Base-by-base conservation (phyloP, 2,797 vertebrate genomes). In the Coreius guichenoti region DNA sequence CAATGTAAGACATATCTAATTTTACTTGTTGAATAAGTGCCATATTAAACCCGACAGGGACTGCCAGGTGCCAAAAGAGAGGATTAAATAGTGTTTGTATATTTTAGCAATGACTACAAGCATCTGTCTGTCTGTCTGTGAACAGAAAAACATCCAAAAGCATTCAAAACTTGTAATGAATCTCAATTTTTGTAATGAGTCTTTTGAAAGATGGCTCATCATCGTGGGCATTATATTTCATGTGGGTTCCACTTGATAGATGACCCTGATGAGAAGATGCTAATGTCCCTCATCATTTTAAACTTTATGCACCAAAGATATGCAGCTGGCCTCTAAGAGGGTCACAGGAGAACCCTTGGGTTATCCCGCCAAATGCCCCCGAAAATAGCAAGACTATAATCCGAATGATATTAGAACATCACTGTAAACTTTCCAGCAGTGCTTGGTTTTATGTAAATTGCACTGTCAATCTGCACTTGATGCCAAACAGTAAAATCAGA, bases 341-440 rank as follows among this genome's bases (percentile, higher is more conserved):
- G 89, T 82, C 81, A 86, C 33, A 56, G 68, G 73, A 90, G 83
- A 86, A 63, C 81, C 73, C 49, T 70, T 73, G 70, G 74, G 58
- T 67, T 69, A 51, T 45, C 51, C 67, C 12, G 12, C 26, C 45
- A 29, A 47, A 82, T 67, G 47, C 17, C 19, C 58, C 81, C 78
- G 21, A 69, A 88, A 90, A 88, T 88, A 90, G 86, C 73, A 67
- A 67, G 54, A 56, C 26, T 6, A 8, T 85, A 84, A 89, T 81
- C 72, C 86, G 63, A 31, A 3, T 82, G 67, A 80, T 86, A 67
- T 88, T 76, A 83, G 69, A 89, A 54, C 67, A 88, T 84, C 67
- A 65, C 83, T 54, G 26, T 79, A 31, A 80, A 61, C 79, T 84
- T 63, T 49, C 87, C 65, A 65, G 43, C 79, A 54, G 69, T 78